Evolutionary conservation across 2,797 vertebrate genomes (phyloP).

Genomic region (Poeciliopsis presidionis): DNA sequence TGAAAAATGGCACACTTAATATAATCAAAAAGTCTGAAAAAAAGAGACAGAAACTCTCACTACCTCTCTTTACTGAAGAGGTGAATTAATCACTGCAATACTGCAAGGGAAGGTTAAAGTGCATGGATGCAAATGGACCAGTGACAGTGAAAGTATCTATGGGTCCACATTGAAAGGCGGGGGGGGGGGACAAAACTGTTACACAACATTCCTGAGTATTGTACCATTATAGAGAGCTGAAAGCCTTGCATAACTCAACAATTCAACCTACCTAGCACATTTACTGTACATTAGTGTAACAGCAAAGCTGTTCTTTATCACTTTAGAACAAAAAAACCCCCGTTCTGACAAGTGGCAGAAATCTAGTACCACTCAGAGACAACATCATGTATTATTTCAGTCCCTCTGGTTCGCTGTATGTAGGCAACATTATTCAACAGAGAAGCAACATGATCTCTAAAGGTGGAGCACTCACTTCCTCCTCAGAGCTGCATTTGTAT

Average conservation of each 20-base stretch:
- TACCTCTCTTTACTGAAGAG: slow-evolving; percentile 49
- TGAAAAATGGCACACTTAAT: slow-evolving; percentile 33
- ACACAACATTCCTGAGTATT: slow-evolving; percentile 67
- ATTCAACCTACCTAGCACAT: slow-evolving; percentile 74
- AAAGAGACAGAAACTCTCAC: slow-evolving; percentile 43
- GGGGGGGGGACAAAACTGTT: slow-evolving; percentile 56
- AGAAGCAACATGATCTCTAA: slow-evolving; percentile 60
- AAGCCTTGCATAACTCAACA: slow-evolving; percentile 79
- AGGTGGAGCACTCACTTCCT: slow-evolving; percentile 67
- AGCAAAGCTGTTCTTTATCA: slow-evolving; percentile 71
- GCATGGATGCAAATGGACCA: slow-evolving; percentile 62
- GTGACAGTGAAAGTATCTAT: slow-evolving; percentile 53
- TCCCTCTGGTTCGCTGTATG: slow-evolving; percentile 62
- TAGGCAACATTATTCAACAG: slow-evolving; percentile 72
- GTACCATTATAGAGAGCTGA: slow-evolving; percentile 64
- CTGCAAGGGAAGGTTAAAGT: slow-evolving; percentile 51
- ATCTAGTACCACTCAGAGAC: slow-evolving; percentile 74
- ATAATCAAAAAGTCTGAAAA: slow-evolving; percentile 6
- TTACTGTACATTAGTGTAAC: slow-evolving; percentile 74
- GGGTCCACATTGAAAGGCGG: slow-evolving; percentile 51
- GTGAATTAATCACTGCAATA: slow-evolving; percentile 51
- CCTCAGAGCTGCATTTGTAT: slow-evolving; percentile 53
- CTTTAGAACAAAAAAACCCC: slow-evolving; percentile 68
- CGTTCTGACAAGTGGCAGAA: slow-evolving; percentile 75
- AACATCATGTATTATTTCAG: slow-evolving; percentile 67